Percentiles rank a stretch among this genome's conserved stretches.
phyloP scores from a whole-genome alignment of 2,888 invertebrate species.

The Megaustenia siamemsis region DNA sequence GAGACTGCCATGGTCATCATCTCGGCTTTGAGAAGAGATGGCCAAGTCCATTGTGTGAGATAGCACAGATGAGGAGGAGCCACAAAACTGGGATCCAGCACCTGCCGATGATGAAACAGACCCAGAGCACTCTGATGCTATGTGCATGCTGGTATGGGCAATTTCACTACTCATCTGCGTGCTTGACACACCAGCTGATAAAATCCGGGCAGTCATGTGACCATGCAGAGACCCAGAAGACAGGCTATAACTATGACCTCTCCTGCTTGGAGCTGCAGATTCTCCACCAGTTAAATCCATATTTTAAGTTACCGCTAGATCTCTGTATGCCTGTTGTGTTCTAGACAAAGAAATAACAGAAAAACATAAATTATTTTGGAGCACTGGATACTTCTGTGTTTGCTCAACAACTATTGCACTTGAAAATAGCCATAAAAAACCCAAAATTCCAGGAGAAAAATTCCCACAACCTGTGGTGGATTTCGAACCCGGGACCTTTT shows the following conservation, averaged over 20 bases:
- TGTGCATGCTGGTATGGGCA: background rate
- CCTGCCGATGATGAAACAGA: background rate
- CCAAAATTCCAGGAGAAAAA: no score
- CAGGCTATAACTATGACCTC: background rate
- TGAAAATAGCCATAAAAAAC: no score
- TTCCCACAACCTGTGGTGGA: no score
- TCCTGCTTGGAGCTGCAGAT: constrained; percentile 14
- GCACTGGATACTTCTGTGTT: no score
- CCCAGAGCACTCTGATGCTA: constrained; percentile 19
- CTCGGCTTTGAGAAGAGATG: constrained; percentile 18
- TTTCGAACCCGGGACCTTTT: no score
- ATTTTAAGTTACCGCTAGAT: background rate
- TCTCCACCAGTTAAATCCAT: constrained; percentile 27
- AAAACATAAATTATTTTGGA: background rate
- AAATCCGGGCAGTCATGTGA: constrained; percentile 2
- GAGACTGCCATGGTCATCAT: constrained; percentile 15
- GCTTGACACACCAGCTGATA: background rate
- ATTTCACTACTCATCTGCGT: background rate
- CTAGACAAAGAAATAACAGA: background rate
- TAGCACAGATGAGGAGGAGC: background rate
- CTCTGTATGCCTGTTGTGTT: background rate
- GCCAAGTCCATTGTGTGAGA: background rate
- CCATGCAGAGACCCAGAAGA: background rate
- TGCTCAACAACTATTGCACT: no score
- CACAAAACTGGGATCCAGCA: background rate